Evolutionary conservation across 2,888 invertebrate genomes (phyloP).

Genomic region (Cantharis rustica): DNA sequence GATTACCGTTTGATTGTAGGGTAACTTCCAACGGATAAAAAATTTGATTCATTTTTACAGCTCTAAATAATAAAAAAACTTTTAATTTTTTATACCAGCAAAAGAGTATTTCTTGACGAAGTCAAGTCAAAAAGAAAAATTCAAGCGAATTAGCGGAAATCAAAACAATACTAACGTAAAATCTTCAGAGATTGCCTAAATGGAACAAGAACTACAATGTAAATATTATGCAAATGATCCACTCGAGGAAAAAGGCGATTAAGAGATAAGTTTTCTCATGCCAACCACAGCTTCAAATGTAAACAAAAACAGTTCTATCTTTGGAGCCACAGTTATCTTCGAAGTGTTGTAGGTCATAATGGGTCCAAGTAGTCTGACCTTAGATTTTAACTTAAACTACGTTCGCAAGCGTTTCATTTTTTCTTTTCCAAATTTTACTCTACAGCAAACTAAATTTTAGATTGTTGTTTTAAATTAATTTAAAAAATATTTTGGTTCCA

Average conservation of each 20-base stretch:
- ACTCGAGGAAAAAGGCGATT: neutral
- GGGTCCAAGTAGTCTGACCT: conserved; percentile 28
- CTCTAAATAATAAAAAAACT: neutral
- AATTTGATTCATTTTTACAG: neutral
- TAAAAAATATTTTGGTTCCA: no score
- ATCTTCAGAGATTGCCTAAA: neutral
- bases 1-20: conserved; percentile 27
- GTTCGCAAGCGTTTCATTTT: neutral
- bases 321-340: conserved; percentile 23
- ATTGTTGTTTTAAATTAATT: no score
- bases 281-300: neutral
- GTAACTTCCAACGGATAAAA: conserved; percentile 9
- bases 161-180: neutral
- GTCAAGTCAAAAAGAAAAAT: neutral
- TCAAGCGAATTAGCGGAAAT: neutral
- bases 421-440: no score
- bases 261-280: neutral
- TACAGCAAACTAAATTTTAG: no score
- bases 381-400: neutral
- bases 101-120: no score
- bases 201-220: neutral
- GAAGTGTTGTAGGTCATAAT: conserved; percentile 20
- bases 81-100: no score
- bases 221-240: neutral
- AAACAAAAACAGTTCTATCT: neutral